Evolutionary conservation across 2,888 invertebrate species (phyloP), one percentile per base, ranked within the genome.

Genomic region (Erebia epiphron): DNA sequence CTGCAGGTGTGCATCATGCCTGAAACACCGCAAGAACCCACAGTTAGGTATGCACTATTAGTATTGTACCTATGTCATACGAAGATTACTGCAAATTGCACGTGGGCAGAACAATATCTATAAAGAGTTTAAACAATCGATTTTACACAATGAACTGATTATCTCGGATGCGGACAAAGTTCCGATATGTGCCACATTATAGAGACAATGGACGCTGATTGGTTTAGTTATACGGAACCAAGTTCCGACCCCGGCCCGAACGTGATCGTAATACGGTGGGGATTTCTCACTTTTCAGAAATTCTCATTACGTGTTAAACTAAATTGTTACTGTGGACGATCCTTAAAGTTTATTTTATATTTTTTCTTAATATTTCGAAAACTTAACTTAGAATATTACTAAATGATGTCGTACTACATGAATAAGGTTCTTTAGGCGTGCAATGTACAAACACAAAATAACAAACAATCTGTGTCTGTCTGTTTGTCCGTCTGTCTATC

Each of bases 191-290:
- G 77, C 78, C 79, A 74, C 77, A 83, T 84, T 85, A 85, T 82
- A 81, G 83, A 89, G 86, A 91, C 91, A 91, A 91, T 91, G 82
- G 81, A 74, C 76, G 76, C 83, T 92, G 91, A 91, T 91, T 91
- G 89, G 89, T 89, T 91, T 90, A 89, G 90, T 90, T 90, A 89
- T 82, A 88, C 82, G 80, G 83, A 88, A 86, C 83, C 80, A 84
- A 86, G 86, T 85, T 83, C 86, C 86, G 84, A 87, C 83, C 84
- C 83, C 82, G 73, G 80, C 77, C 79, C 80, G 80, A 81, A 90
- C 89, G 90, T 90, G 90, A 89, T 83, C 78, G 79, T 80, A 85
- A 83, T 88, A 79, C 82, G 78, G 77, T 80, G 87, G 84, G 81
- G 80, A 83, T 83, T 87, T 85, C 83, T 84, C 83, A 85, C 82